Base-by-base conservation (phyloP, 2,888 invertebrate species). In the Acrobasis repandana region DNA sequence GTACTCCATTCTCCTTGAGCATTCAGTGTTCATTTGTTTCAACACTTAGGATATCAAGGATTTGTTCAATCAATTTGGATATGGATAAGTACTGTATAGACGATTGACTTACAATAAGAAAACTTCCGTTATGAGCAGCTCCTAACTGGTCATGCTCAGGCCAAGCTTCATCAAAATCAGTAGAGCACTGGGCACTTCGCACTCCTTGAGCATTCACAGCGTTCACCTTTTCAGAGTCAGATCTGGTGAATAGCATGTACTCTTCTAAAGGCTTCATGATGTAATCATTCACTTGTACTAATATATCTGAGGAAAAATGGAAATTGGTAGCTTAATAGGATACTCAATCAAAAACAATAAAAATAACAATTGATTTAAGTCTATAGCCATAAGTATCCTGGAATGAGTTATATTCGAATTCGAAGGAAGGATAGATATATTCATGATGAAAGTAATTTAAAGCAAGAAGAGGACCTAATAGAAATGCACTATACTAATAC, bases 181-280 rank as follows among this genome's bases (percentile, higher is more conserved):
- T 94, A 9, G 96, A 96, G 82, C 97, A 97, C 74, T 97, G 96
- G 0, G 97, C 97, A 77, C 96, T 96, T 63, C 97, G 93, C 0
- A 97, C 96, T 0, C 97, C 97, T 71, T 96, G 96, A 0, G 97
- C 95, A 79, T 96, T 97, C 11, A 96, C 96, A n/a, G 96, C 97
- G 62, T 96, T 95, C 20, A 97, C 96, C 69, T 96, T 96, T 79
- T 97, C 96, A 20, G 96, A 95, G 60, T 96, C 96, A 14, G 95
- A 95, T 72, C 96, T 96, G 4, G 96, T 97, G 81, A 97, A 97
- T n/a, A 97, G 86, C 97, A 97, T 97, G 83, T 97, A 97, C 76
- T 97, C 97, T 83, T 97, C 97, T 56, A 98, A 84, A 0, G 98
- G 97, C 75, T 97, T 97, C 96, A 98, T 97, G 61, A 93, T 91